Evolutionary conservation across 2,888 invertebrate species (phyloP).

Genomic region (Brachyopa scutellaris): DNA sequence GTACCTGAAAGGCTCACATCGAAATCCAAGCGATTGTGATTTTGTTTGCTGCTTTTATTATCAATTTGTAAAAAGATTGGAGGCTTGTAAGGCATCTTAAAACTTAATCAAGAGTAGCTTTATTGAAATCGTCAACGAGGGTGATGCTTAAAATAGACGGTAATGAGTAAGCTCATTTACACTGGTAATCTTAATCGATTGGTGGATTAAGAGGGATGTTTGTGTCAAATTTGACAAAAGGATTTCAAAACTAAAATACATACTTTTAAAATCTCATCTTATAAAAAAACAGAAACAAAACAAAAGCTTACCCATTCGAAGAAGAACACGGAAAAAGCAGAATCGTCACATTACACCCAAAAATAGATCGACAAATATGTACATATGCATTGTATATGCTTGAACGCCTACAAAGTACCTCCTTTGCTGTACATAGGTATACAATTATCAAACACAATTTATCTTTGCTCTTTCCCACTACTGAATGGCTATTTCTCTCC

Average conservation of each 20-base stretch:
- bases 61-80: constrained; percentile 9
- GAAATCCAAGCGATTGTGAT: constrained; percentile 26
- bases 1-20: constrained; percentile 47
- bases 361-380: constrained; percentile 28
- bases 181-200: background rate
- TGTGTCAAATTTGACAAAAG: too few species aligned
- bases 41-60: background rate
- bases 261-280: too few species aligned
- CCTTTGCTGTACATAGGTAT: too few species aligned
- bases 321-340: background rate
- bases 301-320: constrained; percentile 1
- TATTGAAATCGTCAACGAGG: constrained; percentile 28
- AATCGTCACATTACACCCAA: constrained; percentile 19
- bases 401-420: constrained; percentile 7
- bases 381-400: too few species aligned
- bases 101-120: constrained; percentile 43
- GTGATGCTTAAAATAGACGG: background rate
- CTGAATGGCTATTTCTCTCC: constrained; percentile 20
- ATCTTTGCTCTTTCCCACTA: background rate
- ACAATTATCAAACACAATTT: background rate
- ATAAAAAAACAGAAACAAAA: background rate
- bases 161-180: background rate
- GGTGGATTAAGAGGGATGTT: too few species aligned
- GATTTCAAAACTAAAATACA: too few species aligned
- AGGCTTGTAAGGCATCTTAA: constrained; percentile 5